A percentile compares a stretch with the other conserved stretches of the same genome.
Evolutionary conservation across 2,113 vertebrate genomes (phyloP).

Genomic region (Mionectes macconnelli): DNA sequence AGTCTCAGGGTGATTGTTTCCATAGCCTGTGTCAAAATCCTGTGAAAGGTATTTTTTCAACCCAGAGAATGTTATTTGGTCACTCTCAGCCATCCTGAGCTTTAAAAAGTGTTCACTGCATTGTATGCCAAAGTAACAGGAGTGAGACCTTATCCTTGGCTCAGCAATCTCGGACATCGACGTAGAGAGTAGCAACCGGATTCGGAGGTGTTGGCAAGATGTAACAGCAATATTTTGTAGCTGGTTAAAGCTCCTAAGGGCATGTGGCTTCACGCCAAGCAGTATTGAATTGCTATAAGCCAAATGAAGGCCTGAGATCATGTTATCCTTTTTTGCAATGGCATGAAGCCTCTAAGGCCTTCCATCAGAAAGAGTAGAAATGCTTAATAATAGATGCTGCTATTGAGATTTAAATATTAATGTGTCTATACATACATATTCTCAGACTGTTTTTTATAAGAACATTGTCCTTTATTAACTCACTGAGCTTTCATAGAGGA

Average conservation of each 20-base stretch:
- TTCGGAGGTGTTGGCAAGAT: neutral
- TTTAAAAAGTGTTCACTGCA: neutral
- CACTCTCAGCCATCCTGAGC: neutral
- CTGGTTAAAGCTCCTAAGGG: neutral
- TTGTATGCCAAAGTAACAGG: neutral
- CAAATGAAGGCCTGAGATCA: neutral
- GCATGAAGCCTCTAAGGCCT: neutral
- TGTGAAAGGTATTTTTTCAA: neutral
- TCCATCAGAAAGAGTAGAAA: neutral
- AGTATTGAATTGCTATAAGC: neutral
- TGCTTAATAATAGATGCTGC: constrained; percentile 15
- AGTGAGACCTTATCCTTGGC: neutral
- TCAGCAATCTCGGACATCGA: neutral
- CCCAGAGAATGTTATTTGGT: neutral
- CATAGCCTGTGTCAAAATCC: neutral
- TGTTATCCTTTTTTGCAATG: neutral
- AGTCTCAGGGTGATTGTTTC: neutral
- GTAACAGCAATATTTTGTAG: neutral
- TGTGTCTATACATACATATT: neutral
- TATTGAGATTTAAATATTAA: constrained; percentile 55
- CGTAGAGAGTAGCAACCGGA: neutral
- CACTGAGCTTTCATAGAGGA: neutral
- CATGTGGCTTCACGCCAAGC: neutral
- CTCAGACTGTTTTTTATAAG: neutral
- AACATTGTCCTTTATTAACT: constrained; percentile 6